phyloP scores from a whole-genome alignment of 2,888 invertebrate genomes.

The Mechanitis mazaeus region DNA sequence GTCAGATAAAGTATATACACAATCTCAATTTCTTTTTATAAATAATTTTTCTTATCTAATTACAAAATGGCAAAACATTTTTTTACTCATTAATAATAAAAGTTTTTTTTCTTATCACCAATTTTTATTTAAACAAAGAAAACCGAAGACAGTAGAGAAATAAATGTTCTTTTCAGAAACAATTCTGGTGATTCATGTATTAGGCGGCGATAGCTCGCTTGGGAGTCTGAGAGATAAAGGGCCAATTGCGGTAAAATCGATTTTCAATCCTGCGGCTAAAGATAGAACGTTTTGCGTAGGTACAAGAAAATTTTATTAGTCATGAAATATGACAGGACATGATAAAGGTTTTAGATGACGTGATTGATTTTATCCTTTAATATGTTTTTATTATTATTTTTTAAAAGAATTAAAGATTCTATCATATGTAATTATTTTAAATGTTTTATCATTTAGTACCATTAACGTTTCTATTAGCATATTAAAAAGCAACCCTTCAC shows the following conservation, averaged over 20 bases:
- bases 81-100: too few species aligned
- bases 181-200: slow-evolving; percentile 30
- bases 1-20: too few species aligned
- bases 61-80: too few species aligned
- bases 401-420: too few species aligned
- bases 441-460: too few species aligned
- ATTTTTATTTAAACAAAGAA: not conserved
- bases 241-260: slow-evolving; percentile 11
- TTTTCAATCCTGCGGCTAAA: slow-evolving; percentile 4
- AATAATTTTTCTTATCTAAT: too few species aligned
- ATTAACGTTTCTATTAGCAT: not conserved
- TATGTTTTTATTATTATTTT: not conserved
- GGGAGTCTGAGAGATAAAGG: slow-evolving; percentile 20
- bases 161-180: slow-evolving; percentile 13
- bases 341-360: not conserved
- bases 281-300: slow-evolving; percentile 5
- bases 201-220: slow-evolving; percentile 27
- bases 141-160: not conserved
- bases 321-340: slow-evolving; percentile 5
- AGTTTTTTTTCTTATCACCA: not conserved
- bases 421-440: too few species aligned
- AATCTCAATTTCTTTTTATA: too few species aligned
- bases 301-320: slow-evolving; percentile 2
- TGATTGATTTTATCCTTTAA: not conserved
- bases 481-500: not conserved